Percentiles rank a stretch among this genome's conserved stretches.
Conservation (phyloP, 2,888 invertebrate genomes). For the Coelogynopora nodosa region DNA sequence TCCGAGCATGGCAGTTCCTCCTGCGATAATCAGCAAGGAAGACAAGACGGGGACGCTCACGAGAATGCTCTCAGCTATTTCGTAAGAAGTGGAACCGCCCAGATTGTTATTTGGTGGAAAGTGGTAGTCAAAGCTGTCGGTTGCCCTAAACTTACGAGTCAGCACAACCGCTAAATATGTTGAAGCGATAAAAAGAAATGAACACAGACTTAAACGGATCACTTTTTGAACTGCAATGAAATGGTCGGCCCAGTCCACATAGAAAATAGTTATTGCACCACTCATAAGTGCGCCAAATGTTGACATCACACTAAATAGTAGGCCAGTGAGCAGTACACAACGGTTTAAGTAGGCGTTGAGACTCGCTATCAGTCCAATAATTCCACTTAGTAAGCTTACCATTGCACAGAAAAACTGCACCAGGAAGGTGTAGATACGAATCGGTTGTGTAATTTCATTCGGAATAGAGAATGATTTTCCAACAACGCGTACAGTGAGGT, state of each 20-base stretch:
- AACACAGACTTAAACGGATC: background rate
- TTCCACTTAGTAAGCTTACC: background rate
- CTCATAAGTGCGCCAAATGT: constrained; percentile 9
- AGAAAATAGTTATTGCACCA: background rate
- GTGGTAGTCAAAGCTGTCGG: constrained; percentile 18
- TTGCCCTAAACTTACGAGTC: background rate
- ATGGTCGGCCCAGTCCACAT: background rate
- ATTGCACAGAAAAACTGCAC: constrained; percentile 20
- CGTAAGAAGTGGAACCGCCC: background rate
- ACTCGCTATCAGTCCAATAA: background rate
- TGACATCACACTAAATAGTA: constrained; percentile 21
- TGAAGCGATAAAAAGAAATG: background rate
- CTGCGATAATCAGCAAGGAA: background rate
- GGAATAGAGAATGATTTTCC: background rate
- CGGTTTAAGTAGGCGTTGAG: background rate
- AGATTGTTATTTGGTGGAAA: background rate
- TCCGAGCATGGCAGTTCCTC: background rate
- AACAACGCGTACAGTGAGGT: background rate
- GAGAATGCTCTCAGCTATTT: background rate
- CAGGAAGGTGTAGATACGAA: background rate
- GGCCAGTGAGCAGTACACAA: background rate
- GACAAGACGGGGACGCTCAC: background rate
- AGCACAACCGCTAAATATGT: background rate
- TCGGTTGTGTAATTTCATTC: background rate
- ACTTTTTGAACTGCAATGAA: background rate